Conservation (phyloP, 2,888 invertebrate species). For the Agonopterix alstromeriana region DNA sequence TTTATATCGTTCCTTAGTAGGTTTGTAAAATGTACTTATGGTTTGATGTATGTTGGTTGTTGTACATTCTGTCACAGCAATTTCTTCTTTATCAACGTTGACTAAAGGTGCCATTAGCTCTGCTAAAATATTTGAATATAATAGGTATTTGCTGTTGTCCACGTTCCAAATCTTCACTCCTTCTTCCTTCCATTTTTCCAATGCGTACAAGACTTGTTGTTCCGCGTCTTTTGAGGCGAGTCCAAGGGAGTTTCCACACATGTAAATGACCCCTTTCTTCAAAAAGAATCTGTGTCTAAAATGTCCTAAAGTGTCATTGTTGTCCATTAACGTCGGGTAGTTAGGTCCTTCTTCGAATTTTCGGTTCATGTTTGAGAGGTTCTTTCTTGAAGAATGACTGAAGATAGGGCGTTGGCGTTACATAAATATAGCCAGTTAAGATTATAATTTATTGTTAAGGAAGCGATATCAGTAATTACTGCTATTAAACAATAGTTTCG, state of each 20-base stretch:
- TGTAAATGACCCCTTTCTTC: constrained; percentile 42
- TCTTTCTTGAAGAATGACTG: not conserved
- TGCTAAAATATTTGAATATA: constrained; percentile 40
- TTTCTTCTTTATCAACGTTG: constrained; percentile 45
- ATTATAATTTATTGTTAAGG: too few relatives aligned
- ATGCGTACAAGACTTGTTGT: constrained; percentile 24
- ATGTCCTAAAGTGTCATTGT: constrained; percentile 45
- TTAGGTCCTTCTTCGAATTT: constrained; percentile 36
- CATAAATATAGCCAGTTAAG: too few relatives aligned
- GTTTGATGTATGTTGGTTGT: constrained; percentile 54
- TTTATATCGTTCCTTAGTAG: constrained; percentile 43
- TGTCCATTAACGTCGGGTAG: constrained; percentile 43
- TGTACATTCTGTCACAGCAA: constrained; percentile 39
- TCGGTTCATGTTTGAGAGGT: constrained; percentile 20
- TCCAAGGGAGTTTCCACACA: constrained; percentile 63
- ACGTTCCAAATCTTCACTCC: constrained; percentile 51
- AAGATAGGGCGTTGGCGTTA: too few relatives aligned
- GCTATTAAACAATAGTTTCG: too few relatives aligned
- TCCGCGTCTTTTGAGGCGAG: constrained; percentile 53
- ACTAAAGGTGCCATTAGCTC: constrained; percentile 51
- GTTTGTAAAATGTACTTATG: constrained; percentile 56
- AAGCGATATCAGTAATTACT: too few relatives aligned
- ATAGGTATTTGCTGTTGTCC: constrained; percentile 43
- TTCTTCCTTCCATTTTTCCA: constrained; percentile 50
- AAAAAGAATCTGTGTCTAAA: constrained; percentile 48